Conservation (phyloP, 2,113 vertebrate genomes). For the Myxocyprinus asiaticus region DNA sequence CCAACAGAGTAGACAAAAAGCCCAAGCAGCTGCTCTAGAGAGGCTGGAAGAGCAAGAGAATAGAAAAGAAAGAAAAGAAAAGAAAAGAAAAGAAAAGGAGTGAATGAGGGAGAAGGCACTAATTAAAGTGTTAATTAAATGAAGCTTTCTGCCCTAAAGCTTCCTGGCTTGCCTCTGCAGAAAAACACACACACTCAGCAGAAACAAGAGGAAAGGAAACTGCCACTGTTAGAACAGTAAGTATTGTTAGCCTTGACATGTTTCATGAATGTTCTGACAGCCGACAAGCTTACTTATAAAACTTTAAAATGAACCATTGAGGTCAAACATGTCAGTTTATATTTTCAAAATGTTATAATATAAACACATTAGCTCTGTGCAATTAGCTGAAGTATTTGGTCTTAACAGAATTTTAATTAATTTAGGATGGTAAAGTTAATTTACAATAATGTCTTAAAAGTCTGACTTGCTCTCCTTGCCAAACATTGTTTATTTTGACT, state of each 20-base stretch:
- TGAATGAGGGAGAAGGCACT: slow-evolving; percentile 36
- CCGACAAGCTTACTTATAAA: slow-evolving; percentile 1
- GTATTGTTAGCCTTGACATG: slow-evolving; percentile 10
- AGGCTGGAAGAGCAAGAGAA: slow-evolving; percentile 51
- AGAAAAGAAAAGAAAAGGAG: too few relatives aligned
- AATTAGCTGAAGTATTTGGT: slow-evolving; percentile 15
- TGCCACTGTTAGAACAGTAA: not conserved
- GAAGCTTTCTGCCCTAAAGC: slow-evolving; percentile 43
- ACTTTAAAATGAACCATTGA: slow-evolving; percentile 10
- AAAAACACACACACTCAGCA: slow-evolving; percentile 7
- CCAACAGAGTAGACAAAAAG: slow-evolving; percentile 39
- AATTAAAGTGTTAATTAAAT: slow-evolving; percentile 61
- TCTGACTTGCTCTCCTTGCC: not conserved
- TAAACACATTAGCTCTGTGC: slow-evolving; percentile 20
- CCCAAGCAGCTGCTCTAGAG: slow-evolving; percentile 45
- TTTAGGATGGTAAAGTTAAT: slow-evolving; percentile 16
- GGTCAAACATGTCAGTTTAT: not conserved
- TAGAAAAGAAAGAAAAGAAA: slow-evolving; percentile 14
- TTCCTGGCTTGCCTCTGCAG: slow-evolving; percentile 7
- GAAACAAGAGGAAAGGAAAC: not conserved
- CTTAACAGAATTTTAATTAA: slow-evolving; percentile 29
- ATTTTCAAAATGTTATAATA: slow-evolving; percentile 17
- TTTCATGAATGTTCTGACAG: slow-evolving; percentile 18
- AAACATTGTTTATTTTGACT: slow-evolving; percentile 24
- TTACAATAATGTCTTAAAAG: not conserved